Base-by-base conservation (phyloP, 2,797 vertebrate genomes). In the Prionace glauca region DNA sequence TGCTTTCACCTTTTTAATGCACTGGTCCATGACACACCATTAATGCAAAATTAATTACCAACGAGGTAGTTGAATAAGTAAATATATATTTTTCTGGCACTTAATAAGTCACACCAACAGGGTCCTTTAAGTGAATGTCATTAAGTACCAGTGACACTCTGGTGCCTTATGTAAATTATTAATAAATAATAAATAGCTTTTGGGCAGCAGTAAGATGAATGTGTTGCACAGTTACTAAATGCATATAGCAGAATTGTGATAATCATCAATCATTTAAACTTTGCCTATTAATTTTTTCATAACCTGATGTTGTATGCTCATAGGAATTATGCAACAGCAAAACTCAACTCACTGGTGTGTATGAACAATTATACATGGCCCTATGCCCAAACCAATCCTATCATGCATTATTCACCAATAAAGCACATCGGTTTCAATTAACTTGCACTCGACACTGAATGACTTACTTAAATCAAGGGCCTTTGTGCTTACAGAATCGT, bases 341-440 rank as follows among this genome's bases (percentile, higher is more conserved):
- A 74, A 60, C 71, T 95, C 93, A 95, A 71, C 93, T 95, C 93
- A 74, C 45, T 74, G 93, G 69, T 77, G 71, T 95, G 93, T 74
- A 95, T 95, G 93, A 95, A 95, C 93, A 95, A 95, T 74, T 92
- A 74, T 95, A 72, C 69, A 95, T 95, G 71, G 93, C 93, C 93
- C 1, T 77, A 50, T 95, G 93, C 93, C 71, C 71, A 74, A 72
- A 74, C 93, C 71, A 95, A 95, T 95, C 93, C 93, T 95, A 95
- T 95, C 93, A 95, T 95, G 93, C 93, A 95, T 95, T 95, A 95
- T 95, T 95, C 93, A 95, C 93, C 93, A 95, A 95, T 95, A 95
- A 95, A 95, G 93, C 71, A 77, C 93, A 95, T 95, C 69, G 93
- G 93, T 95, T 95, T 95, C 93, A 95, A 95, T 95, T 95, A 95